Base-by-base conservation (phyloP, 2,797 vertebrate species). In the Limosa lapponica region DNA sequence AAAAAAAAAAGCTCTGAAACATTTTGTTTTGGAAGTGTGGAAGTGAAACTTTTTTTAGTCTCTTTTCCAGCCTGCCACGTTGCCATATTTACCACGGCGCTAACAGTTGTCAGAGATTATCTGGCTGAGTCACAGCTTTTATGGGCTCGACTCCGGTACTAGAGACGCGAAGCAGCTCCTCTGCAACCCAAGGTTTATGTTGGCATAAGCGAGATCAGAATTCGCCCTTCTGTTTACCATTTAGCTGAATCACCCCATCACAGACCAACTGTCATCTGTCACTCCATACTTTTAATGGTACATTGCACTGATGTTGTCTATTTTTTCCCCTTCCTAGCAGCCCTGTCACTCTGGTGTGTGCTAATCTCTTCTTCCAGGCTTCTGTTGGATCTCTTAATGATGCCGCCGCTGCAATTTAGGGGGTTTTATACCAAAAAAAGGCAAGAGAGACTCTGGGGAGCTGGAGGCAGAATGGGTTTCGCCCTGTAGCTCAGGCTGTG, bases 181-280 rank as follows among this genome's bases (percentile, higher is more conserved):
- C 74, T 92, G 92, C 91, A 97, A 92, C 93, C 93, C 90, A 66
- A 94, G 95, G 95, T 97, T 97, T 90, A 64, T 92, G 95, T 94
- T 96, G 96, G 96, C 96, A 96, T 66, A 69, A 90, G 93, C 1
- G 30, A 87, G 95, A 95, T 94, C 95, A 96, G 96, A 96, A 96
- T 57, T 95, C 20, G 64, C 74, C 95, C 95, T 96, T 96, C 96
- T 97, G 96, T 96, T 97, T 96, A 93, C 89, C 93, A 93, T 97
- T 97, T 95, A 97, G 96, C 95, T 97, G 96, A 96, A 97, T 97
- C 96, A 97, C 96, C 94, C 95, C 95, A 96, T 95, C 95, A 92
- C 93, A 95, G 93, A 97, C 96, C 96, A 97, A 97, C 96, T 97
- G 95, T 93, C 96, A 97, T 83, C 96, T 97, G 96, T 95, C 95